Evolutionary conservation across 2,888 invertebrate genomes (phyloP).

Genomic region (Agrochola litura): DNA sequence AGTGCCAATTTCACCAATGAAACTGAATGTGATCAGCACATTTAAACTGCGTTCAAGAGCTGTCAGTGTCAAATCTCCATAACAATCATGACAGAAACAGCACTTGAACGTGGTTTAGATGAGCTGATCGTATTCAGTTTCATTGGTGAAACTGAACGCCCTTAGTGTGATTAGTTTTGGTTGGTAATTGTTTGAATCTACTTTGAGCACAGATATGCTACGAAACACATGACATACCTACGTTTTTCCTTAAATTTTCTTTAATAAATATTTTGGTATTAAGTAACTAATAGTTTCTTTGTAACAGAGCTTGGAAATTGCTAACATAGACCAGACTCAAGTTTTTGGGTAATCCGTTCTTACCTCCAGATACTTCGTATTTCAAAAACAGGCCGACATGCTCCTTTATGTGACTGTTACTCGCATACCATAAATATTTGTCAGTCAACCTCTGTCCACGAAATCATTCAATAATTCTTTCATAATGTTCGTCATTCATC

Average conservation of each 20-base stretch:
- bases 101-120: too few relatives aligned
- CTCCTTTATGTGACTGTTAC: neutral
- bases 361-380: neutral
- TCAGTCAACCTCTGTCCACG: constrained; percentile 34
- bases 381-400: neutral
- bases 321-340: neutral
- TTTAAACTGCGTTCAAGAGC: too few relatives aligned
- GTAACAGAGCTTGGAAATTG: neutral
- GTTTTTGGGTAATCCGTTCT: neutral
- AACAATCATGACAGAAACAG: too few relatives aligned
- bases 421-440: constrained; percentile 31
- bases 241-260: neutral
- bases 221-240: neutral
- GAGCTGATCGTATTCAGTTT: too few relatives aligned
- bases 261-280: neutral
- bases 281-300: neutral
- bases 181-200: neutral
- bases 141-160: too few relatives aligned
- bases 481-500: constrained; percentile 70
- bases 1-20: too few relatives aligned
- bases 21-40: too few relatives aligned
- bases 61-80: too few relatives aligned
- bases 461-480: constrained; percentile 66
- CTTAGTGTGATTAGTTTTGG: neutral
- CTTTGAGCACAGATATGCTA: neutral